Evolutionary conservation across 2,113 vertebrate genomes (phyloP), one percentile per base, ranked within the genome.

Genomic region (Tautogolabrus adspersus): DNA sequence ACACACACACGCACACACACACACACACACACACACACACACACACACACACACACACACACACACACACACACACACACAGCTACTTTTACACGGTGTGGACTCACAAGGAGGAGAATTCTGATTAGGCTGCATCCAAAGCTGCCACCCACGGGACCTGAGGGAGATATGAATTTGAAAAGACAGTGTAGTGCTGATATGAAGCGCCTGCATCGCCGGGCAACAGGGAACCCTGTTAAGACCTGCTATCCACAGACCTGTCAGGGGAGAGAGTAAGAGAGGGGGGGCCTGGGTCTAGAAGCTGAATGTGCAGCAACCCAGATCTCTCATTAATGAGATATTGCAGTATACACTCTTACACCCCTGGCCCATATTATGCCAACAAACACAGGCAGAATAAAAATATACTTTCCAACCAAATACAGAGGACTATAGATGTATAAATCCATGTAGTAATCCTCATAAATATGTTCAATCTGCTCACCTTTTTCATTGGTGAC

Each of bases 111-210:
- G 70, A 85, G 76, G 51, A 61, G 58, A 80, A 85, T 85, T 89
- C 58, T 90, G 86, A 92, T 90, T 84, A 92, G 86, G 66, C 81
- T 82, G 86, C 82, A 85, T 88, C 84, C 87, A 84, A 82, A 86
- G 87, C 87, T 77, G 79, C 88, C 88, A 81, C 86, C 88, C 90
- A 85, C 84, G 67, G 82, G 82, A 87, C 84, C 55, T 56, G 16
- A 49, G 86, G 86, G 87, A 87, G 85, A 88, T 81, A 83, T 90
- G 89, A 89, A 90, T 88, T 76, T 79, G 68, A 89, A 87, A 90
- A 89, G 90, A 89, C 86, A 75, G 77, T 84, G 77, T 26, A 64
- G 77, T 40, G 74, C 79, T 47, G 82, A 87, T 85, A 66, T 54
- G 77, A 79, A 81, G 76, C 67, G 52, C 55, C 68, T 16, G 87